Evolutionary conservation across 2,888 invertebrate genomes (phyloP).

Genomic region (Gisinianus flammeolus): DNA sequence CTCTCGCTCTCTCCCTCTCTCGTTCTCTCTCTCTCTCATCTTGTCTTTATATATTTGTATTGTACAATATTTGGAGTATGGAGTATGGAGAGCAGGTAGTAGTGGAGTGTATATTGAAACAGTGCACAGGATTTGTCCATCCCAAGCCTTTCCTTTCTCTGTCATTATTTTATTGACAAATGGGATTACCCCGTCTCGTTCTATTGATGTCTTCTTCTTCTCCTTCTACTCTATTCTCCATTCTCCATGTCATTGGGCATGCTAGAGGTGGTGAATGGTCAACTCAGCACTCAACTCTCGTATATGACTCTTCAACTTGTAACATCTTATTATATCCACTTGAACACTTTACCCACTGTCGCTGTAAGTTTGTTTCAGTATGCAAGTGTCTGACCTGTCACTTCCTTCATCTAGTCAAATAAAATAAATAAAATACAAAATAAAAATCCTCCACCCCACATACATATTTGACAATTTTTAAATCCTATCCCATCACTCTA

Average conservation of each 20-base stretch:
- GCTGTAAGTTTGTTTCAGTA: not conserved
- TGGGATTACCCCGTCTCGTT: conserved; percentile 31
- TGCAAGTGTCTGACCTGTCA: too few species aligned
- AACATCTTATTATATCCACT: conserved; percentile 1
- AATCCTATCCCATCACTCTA: too few species aligned
- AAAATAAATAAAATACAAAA: too few species aligned
- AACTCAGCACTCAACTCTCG: not conserved
- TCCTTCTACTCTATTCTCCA: not conserved
- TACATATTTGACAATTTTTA: not conserved
- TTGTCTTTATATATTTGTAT: too few species aligned
- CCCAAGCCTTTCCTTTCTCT: conserved; percentile 13
- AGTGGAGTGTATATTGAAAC: too few species aligned
- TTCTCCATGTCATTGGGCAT: not conserved
- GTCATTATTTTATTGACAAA: conserved; percentile 45
- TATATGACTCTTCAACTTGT: not conserved
- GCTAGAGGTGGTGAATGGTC: not conserved
- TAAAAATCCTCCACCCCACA: not conserved
- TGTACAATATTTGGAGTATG: too few species aligned
- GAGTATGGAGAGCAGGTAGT: too few species aligned
- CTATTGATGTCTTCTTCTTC: not conserved
- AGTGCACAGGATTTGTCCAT: not conserved
- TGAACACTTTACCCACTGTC: not conserved
- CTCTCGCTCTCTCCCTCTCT: too few species aligned
- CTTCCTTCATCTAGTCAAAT: too few species aligned
- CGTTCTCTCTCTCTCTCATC: not conserved